These are phyloP conservation scores for Bombus ignitus DNA, from an alignment of 1,140 invertebrate genomes.

Conservation along the genomic window DNA sequence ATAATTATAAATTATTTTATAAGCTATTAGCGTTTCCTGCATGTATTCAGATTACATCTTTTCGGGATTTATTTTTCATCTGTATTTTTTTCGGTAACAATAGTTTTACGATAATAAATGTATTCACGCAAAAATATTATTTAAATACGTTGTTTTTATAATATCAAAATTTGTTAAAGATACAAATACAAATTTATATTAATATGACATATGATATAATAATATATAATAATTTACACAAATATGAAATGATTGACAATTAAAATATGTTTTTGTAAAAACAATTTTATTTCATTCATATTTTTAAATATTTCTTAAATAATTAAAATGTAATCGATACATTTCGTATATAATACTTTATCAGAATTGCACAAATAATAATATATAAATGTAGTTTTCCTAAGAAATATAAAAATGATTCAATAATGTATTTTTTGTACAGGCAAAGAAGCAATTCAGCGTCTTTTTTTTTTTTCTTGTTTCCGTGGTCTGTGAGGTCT, in stretches of 20 bases:
- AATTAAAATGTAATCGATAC: neutral
- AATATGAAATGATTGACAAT: neutral
- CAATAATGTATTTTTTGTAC: neutral
- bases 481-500: slow-evolving; percentile 80
- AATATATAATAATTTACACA: neutral
- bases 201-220: neutral
- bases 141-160: neutral
- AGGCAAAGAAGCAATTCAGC: slow-evolving; percentile 39
- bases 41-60: neutral
- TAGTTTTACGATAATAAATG: neutral
- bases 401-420: neutral
- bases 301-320: neutral
- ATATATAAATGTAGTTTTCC: neutral
- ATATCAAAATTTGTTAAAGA: neutral
- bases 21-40: neutral
- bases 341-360: neutral
- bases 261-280: neutral
- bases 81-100: neutral
- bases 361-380: neutral
- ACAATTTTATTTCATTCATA: neutral
- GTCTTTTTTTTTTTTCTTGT: slow-evolving; percentile 81
- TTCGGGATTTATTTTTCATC: neutral
- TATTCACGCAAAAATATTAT: neutral
- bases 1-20: neutral
- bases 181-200: neutral